phyloP scores from a whole-genome alignment of 1,140 invertebrate genomes.

The Microplitis mediator region DNA sequence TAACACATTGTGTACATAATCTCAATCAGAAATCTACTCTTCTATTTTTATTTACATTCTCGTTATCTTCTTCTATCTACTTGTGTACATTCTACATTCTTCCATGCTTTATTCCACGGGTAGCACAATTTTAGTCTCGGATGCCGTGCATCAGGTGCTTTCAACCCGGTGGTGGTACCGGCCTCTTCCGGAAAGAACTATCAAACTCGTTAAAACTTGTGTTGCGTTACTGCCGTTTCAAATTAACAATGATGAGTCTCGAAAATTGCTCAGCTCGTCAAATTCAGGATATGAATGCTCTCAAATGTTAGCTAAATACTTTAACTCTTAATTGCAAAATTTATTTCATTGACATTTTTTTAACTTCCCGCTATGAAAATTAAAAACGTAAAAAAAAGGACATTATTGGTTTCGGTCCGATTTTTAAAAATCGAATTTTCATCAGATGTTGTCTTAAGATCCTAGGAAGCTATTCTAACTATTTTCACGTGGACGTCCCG shows the following conservation, averaged over 20 bases:
- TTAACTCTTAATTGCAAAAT: background rate
- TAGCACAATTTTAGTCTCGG: slow-evolving; percentile 2
- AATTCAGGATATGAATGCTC: background rate
- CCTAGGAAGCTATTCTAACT: too few relatives aligned
- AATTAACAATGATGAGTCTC: slow-evolving; percentile 17
- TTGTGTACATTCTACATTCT: background rate
- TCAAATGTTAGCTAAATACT: background rate
- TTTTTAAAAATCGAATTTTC: too few relatives aligned
- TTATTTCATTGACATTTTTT: too few relatives aligned
- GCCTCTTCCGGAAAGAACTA: slow-evolving; percentile 23
- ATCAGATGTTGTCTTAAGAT: too few relatives aligned
- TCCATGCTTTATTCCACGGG: background rate
- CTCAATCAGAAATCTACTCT: too few relatives aligned
- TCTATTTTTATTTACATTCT: too few relatives aligned
- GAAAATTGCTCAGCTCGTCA: background rate
- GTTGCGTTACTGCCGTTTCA: slow-evolving; percentile 24
- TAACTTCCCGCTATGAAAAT: too few relatives aligned
- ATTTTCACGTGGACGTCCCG: too few relatives aligned
- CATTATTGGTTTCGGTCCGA: too few relatives aligned
- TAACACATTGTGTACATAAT: too few relatives aligned
- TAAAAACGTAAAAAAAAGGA: too few relatives aligned
- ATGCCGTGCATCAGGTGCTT: slow-evolving; percentile 21
- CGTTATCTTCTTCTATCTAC: too few relatives aligned
- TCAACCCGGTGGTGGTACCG: background rate
- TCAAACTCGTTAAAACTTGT: slow-evolving; percentile 42